phyloP scores from a whole-genome alignment of 2,113 vertebrate species.

The Tychaedon coryphoeus region DNA sequence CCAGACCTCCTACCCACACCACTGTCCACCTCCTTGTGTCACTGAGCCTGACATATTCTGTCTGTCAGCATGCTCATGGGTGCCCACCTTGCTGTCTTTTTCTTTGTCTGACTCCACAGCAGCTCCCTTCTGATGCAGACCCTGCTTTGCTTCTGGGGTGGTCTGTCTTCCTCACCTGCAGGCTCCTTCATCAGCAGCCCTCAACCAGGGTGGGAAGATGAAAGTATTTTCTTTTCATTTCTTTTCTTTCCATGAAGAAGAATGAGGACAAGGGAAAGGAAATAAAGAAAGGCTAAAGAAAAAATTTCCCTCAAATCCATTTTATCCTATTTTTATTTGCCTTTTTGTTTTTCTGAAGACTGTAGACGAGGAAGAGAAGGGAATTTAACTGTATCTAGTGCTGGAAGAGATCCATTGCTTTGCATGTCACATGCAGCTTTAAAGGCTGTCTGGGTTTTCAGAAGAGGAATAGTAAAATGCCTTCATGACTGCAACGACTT shows the following conservation, averaged over 20 bases:
- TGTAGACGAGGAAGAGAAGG: neutral
- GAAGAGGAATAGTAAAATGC: neutral
- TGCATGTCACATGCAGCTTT: neutral
- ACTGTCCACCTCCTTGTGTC: neutral
- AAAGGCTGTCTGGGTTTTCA: neutral
- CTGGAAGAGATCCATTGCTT: neutral
- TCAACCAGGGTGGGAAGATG: neutral
- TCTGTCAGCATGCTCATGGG: neutral
- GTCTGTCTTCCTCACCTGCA: neutral
- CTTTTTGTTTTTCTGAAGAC: neutral
- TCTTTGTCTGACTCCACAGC: neutral
- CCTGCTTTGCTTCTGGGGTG: neutral
- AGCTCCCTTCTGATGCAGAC: neutral
- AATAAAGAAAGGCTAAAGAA: neutral
- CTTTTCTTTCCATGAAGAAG: neutral
- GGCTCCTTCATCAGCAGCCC: neutral
- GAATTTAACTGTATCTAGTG: neutral
- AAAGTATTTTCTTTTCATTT: neutral
- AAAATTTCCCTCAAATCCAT: neutral
- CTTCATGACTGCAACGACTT: fast-evolving
- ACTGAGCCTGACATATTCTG: neutral
- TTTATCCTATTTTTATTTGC: neutral
- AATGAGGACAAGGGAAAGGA: neutral
- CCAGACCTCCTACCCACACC: neutral
- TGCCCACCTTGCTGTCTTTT: too few relatives aligned